phyloP scores from a whole-genome alignment of 2,888 invertebrate species.

The Seira ritae region DNA sequence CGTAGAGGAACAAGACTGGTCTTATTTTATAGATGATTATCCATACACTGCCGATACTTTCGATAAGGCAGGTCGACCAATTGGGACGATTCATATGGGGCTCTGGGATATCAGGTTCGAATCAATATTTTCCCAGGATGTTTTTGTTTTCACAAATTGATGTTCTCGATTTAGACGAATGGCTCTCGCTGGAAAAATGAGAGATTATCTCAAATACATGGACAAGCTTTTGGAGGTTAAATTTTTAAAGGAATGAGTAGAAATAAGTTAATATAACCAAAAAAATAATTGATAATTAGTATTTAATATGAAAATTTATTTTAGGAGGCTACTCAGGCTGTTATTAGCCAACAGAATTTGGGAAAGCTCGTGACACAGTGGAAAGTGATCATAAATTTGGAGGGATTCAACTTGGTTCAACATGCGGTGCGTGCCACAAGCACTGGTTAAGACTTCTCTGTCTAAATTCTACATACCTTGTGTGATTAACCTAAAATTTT shows the following conservation, averaged over 20 bases:
- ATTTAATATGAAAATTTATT: too few relatives aligned
- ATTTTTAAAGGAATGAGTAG: too few relatives aligned
- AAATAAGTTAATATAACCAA: too few relatives aligned
- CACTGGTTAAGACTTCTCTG: too few relatives aligned
- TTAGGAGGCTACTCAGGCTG: slow-evolving; percentile 40
- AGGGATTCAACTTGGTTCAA: slow-evolving; percentile 33
- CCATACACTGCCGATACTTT: slow-evolving; percentile 17
- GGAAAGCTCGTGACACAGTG: slow-evolving; percentile 55
- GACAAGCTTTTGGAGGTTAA: slow-evolving; percentile 45
- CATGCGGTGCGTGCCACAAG: too few relatives aligned
- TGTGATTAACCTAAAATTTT: too few relatives aligned
- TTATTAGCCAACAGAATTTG: not conserved
- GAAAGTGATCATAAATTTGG: slow-evolving; percentile 43
- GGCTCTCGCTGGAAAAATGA: slow-evolving; percentile 42
- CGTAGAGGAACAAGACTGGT: slow-evolving; percentile 44
- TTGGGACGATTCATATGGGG: slow-evolving; percentile 32
- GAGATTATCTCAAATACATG: slow-evolving; percentile 34
- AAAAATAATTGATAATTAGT: too few relatives aligned
- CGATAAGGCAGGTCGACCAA: slow-evolving; percentile 39
- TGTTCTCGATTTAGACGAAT: not conserved
- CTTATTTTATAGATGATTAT: slow-evolving; percentile 35
- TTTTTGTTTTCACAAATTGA: too few relatives aligned
- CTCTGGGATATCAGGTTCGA: slow-evolving; percentile 38
- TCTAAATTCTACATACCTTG: too few relatives aligned
- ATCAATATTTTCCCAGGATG: too few relatives aligned